Evolutionary conservation across 2,797 vertebrate genomes (phyloP).

Genomic region (Rhyacichthys aspro): DNA sequence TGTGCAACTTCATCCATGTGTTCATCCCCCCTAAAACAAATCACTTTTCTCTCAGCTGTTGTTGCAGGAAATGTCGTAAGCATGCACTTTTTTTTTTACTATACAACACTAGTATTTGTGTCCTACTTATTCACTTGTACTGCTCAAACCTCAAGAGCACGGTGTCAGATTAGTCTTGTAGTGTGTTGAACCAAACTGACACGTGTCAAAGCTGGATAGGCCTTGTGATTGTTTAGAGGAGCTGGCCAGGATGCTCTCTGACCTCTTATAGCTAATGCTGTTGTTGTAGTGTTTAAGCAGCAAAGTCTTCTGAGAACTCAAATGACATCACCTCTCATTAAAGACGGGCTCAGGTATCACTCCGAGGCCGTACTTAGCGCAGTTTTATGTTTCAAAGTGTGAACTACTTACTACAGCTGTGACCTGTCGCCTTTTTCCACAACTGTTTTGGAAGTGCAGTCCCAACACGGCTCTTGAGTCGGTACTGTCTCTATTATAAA

Average conservation of each 20-base stretch:
- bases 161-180: too few relatives aligned
- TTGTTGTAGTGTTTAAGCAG: constrained; percentile 40
- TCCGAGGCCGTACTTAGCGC: constrained; percentile 32
- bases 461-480: constrained; percentile 6
- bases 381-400: constrained; percentile 1
- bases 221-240: background rate
- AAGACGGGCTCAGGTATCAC: constrained; percentile 20
- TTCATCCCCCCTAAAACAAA: background rate
- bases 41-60: background rate
- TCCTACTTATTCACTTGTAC: too few relatives aligned
- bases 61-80: too few relatives aligned
- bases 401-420: background rate
- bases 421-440: background rate
- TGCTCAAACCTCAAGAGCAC: too few relatives aligned
- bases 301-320: constrained; percentile 52
- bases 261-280: constrained; percentile 19
- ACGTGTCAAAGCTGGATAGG: too few relatives aligned
- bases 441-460: constrained; percentile 1
- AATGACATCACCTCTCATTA: constrained; percentile 28
- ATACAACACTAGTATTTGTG: too few relatives aligned
- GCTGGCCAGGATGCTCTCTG: constrained; percentile 39
- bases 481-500: background rate
- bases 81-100: too few relatives aligned
- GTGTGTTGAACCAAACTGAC: too few relatives aligned
- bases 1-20: constrained; percentile 10